These are phyloP conservation scores for Xestoiulus laeticollis DNA, from an alignment of 2,888 invertebrate species.

Conservation along the genomic window DNA sequence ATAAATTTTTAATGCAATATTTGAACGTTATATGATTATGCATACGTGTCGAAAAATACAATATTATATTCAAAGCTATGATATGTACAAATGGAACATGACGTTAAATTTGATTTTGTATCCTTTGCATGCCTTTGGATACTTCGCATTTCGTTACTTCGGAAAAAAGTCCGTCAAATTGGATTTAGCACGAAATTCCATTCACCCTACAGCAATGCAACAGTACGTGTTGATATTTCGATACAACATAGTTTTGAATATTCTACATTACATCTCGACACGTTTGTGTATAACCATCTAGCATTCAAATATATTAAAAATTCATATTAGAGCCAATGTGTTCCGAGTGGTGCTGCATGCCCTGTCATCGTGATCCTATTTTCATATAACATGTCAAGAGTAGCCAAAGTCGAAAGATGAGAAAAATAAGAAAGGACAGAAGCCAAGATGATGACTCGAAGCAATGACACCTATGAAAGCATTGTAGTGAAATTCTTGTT, in stretches of 20 bases:
- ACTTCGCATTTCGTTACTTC: no score
- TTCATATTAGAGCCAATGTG: background rate
- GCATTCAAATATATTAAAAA: background rate
- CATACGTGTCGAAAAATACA: no score
- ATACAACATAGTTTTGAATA: background rate
- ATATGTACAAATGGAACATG: no score
- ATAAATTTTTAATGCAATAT: no score
- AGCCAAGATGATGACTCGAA: background rate
- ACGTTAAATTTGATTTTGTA: constrained; percentile 23
- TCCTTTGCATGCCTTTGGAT: no score
- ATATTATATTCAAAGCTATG: no score
- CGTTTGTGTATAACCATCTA: background rate
- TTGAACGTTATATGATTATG: no score
- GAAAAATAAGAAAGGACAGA: background rate
- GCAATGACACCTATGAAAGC: background rate
- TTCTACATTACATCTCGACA: background rate
- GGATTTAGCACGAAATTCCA: background rate
- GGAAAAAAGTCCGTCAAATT: background rate
- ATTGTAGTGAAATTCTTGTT: background rate
- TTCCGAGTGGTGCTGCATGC: background rate
- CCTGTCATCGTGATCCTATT: background rate
- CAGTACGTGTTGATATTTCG: background rate
- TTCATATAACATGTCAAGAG: background rate
- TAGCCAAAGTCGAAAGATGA: background rate
- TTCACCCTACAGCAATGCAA: no score